phyloP scores from a whole-genome alignment of 2,888 invertebrate genomes.

The Branchipolynoe longqiensis region DNA sequence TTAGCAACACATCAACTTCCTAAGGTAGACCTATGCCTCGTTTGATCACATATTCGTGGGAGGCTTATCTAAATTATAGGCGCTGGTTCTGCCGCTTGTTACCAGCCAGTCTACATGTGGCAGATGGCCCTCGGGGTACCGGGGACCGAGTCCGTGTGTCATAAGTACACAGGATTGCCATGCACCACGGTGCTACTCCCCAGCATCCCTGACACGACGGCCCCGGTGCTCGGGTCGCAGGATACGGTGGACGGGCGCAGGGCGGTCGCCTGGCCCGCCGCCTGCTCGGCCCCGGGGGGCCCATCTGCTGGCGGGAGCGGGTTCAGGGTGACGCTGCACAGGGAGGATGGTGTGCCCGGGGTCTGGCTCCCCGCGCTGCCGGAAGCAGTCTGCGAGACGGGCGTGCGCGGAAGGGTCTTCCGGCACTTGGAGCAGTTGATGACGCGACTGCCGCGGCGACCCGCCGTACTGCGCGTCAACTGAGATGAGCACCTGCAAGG shows the following conservation, averaged over 20 bases:
- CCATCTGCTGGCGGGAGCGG: neutral
- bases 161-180: slow-evolving; percentile 49
- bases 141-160: slow-evolving; percentile 46
- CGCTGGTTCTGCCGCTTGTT: too few relatives aligned
- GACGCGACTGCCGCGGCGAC: slow-evolving; percentile 44
- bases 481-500: slow-evolving; percentile 39
- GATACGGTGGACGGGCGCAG: slow-evolving; percentile 13
- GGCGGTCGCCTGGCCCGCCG: neutral
- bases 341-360: neutral
- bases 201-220: slow-evolving; percentile 7
- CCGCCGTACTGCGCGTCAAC: slow-evolving; percentile 24
- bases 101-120: too few relatives aligned
- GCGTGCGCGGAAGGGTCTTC: slow-evolving; percentile 39
- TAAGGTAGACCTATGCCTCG: too few relatives aligned
- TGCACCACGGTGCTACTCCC: slow-evolving; percentile 11
- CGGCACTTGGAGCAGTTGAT: slow-evolving; percentile 50
- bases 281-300: neutral
- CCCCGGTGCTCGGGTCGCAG: slow-evolving; percentile 27
- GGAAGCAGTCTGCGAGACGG: neutral
- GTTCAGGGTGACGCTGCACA: slow-evolving; percentile 28
- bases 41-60: too few relatives aligned
- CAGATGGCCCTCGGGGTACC: slow-evolving; percentile 44
- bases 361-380: neutral
- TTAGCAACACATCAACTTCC: too few relatives aligned
- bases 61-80: too few relatives aligned